Evolutionary conservation across 1,140 invertebrate species (phyloP), one percentile per base, ranked within the genome.

Genomic region (Agraylea sexmaculata): DNA sequence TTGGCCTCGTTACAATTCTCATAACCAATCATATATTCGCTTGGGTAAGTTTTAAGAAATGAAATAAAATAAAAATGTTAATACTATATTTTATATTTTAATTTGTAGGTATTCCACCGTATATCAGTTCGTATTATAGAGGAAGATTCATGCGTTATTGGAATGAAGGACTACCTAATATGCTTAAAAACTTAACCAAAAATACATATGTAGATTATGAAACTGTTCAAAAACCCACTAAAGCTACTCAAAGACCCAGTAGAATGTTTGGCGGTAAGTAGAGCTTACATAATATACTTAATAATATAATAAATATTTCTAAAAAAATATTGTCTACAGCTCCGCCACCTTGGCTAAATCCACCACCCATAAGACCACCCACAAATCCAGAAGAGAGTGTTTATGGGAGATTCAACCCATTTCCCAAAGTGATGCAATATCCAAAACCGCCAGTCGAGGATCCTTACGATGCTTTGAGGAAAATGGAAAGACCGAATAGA

Each of bases 1-100:
- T 28, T 90, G 87, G 87, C 82, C 83, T 0, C 73, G 78, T 37
- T 91, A 84, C 49, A 78, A 83, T 49, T 58, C 66, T 2, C 60
- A 67, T 1, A 72, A 80, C 45, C 79, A 85, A 53, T 72, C 72
- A 11, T 89, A 83, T 60, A 64, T 88, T 16, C 75, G 77, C 60
- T 62, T 89, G 30, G 80, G 84, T 87, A 69, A 73, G 67, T 17
- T 22, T 31, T 11, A 25, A 11, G 19, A 40, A 11, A 31, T 32
- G 10, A 39, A 13, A 11, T 18, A 8, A 10, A 16, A 10, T 31
- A 33, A 31, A 32, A 16, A 22, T 13, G 19, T 15, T 35, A 34
- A n/a, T 37, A 25, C 15, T 11, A 13, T 15, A 13, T 15, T 4
- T 15, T 17, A 42, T 38, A 18, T 33, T 27, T 41, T 57, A 19